Conservation (phyloP, 2,113 vertebrate genomes). For the Echinops telfairi region DNA sequence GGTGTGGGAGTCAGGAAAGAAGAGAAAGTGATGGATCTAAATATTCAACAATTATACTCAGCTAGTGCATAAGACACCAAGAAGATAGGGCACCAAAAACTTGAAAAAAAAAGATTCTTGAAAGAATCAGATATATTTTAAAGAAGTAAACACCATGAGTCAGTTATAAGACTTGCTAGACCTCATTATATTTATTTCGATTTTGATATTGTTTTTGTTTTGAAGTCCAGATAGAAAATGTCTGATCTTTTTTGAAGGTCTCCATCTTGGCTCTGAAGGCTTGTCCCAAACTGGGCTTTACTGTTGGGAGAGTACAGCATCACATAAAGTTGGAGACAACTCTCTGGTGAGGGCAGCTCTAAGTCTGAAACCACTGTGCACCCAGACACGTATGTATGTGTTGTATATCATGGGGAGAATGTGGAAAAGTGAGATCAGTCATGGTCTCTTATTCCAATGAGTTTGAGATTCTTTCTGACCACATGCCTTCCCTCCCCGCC, state of each 20-base stretch:
- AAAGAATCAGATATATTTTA: not conserved
- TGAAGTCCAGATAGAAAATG: not conserved
- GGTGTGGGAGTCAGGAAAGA: too few species aligned
- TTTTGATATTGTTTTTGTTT: not conserved
- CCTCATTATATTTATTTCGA: not conserved
- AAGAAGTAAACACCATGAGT: not conserved
- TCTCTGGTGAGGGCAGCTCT: too few species aligned
- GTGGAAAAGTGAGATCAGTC: too few species aligned
- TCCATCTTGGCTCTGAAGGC: not conserved
- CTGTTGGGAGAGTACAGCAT: not conserved
- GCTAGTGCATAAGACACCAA: not conserved
- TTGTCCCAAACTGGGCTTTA: not conserved
- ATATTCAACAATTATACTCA: too few species aligned
- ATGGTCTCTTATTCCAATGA: too few species aligned
- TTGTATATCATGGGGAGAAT: too few species aligned
- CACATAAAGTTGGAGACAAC: too few species aligned
- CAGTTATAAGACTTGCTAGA: not conserved
- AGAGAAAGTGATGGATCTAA: too few species aligned
- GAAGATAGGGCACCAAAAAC: not conserved
- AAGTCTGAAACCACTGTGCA: too few species aligned
- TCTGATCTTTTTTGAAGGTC: not conserved
- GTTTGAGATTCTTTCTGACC: too few species aligned
- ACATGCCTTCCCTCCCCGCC: too few species aligned
- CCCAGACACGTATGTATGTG: too few species aligned
- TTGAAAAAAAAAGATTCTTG: not conserved